A percentile compares a stretch with the other conserved stretches of the same genome.
Evolutionary conservation across 2,888 invertebrate species (phyloP).

Genomic region (Acrocyrtus sp.): DNA sequence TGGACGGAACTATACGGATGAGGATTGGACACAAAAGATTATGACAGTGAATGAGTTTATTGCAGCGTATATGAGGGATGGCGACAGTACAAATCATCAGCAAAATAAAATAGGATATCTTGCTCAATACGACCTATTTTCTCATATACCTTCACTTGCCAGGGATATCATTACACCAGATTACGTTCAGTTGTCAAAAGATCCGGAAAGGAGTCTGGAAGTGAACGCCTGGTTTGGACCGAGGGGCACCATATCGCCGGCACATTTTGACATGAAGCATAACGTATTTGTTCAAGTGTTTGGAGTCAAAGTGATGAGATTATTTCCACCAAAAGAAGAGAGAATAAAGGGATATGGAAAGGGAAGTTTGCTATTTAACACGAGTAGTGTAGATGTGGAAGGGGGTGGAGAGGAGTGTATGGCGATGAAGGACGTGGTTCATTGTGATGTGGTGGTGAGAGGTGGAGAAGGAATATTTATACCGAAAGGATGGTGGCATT

Average conservation of each 20-base stretch:
- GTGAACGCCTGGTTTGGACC: constrained; percentile 99
- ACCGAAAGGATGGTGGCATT: constrained; percentile 98
- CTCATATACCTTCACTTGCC: constrained; percentile 86
- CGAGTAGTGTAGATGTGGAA: constrained; percentile 89
- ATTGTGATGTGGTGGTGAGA: constrained; percentile 76
- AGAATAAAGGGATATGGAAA: constrained; percentile 83
- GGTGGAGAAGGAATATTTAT: constrained; percentile 94
- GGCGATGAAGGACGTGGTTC: constrained; percentile 73
- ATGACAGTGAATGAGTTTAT: constrained; percentile 90
- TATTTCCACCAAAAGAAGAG: constrained; percentile 79
- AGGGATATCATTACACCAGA: constrained; percentile 88
- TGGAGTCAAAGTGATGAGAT: constrained; percentile 87
- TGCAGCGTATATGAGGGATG: constrained; percentile 69
- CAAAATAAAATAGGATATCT: constrained; percentile 76
- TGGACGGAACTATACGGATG: constrained; percentile 91
- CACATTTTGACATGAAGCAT: constrained; percentile 94
- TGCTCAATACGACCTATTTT: constrained; percentile 96
- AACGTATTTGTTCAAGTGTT: constrained; percentile 91
- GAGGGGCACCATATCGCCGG: constrained; percentile 89
- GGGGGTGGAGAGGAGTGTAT: constrained; percentile 81
- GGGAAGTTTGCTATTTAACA: constrained; percentile 81
- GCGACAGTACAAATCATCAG: constrained; percentile 65
- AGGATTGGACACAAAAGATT: constrained; percentile 92
- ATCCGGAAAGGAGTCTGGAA: constrained; percentile 72
- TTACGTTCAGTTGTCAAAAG: constrained; percentile 77